Conservation (phyloP, 2,888 invertebrate genomes). For the Leptura quadrifasciata region DNA sequence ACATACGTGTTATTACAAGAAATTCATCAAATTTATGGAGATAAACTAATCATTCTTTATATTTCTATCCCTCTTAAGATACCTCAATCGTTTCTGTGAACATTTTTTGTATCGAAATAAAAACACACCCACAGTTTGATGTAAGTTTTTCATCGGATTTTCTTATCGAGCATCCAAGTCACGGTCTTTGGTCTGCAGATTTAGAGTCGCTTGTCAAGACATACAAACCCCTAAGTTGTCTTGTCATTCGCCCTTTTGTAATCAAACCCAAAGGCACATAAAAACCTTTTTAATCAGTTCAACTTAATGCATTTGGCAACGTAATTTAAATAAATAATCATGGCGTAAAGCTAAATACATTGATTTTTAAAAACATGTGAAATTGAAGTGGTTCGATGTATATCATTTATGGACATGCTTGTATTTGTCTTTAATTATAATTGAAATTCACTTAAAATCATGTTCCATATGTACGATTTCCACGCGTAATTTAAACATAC, state of each 20-base stretch:
- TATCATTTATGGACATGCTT: neutral
- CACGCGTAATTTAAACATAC: neutral
- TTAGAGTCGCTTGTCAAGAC: constrained; percentile 41
- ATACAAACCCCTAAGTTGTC: constrained; percentile 40
- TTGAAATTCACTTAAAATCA: neutral
- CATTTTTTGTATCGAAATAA: constrained; percentile 34
- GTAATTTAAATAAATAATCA: constrained; percentile 24
- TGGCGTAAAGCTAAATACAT: neutral
- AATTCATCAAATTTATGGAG: neutral
- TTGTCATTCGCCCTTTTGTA: constrained; percentile 42
- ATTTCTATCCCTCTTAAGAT: constrained; percentile 12
- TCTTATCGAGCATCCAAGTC: constrained; percentile 59
- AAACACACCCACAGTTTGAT: constrained; percentile 40
- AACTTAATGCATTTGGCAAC: constrained; percentile 29
- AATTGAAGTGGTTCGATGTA: neutral
- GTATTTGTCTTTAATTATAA: neutral
- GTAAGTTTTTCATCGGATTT: constrained; percentile 43
- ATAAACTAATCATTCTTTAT: constrained; percentile 6
- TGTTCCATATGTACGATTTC: neutral
- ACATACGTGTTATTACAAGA: neutral
- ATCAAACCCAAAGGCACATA: constrained; percentile 30
- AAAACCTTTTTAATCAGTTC: constrained; percentile 36
- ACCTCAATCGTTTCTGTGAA: constrained; percentile 27
- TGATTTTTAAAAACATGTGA: neutral
- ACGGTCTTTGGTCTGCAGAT: constrained; percentile 54